These are phyloP conservation scores for Gryllus longicercus DNA, from an alignment of 2,888 invertebrate genomes.

Conservation along the genomic window DNA sequence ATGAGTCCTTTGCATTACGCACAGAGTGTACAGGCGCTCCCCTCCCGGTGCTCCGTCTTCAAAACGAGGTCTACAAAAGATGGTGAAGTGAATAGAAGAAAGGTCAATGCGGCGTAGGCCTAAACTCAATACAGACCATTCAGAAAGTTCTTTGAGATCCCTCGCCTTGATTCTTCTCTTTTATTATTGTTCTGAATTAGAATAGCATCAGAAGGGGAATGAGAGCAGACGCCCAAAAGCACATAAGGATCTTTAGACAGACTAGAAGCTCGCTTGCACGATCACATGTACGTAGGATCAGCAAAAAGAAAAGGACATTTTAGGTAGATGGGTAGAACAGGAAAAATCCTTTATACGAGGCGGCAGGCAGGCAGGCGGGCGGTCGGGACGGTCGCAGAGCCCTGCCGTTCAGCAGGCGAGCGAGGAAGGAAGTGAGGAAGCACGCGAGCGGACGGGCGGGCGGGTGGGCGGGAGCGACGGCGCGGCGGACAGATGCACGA, in stretches of 20 bases:
- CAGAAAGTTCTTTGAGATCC: conserved; percentile 11
- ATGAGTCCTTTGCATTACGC: conserved; percentile 1
- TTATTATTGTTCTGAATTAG: background rate
- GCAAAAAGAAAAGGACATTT: conserved; percentile 10
- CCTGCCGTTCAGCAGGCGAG: too few relatives aligned
- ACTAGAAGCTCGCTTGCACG: conserved; percentile 2
- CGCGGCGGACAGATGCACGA: too few relatives aligned
- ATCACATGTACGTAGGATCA: background rate
- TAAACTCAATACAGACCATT: conserved; percentile 1
- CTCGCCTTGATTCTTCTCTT: conserved; percentile 6
- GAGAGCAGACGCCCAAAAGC: conserved; percentile 17
- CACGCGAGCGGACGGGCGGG: too few relatives aligned
- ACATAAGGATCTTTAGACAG: conserved; percentile 17
- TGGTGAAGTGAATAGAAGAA: conserved; percentile 7
- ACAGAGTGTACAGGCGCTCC: background rate
- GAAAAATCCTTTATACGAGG: background rate
- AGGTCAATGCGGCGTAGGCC: conserved; percentile 17
- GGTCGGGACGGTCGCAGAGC: too few relatives aligned
- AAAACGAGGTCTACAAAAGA: conserved; percentile 7
- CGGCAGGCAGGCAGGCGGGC: too few relatives aligned
- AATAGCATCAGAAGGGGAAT: background rate
- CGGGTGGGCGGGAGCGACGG: too few relatives aligned
- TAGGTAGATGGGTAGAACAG: conserved; percentile 4
- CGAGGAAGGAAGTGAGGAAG: too few relatives aligned
- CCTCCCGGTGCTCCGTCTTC: background rate